Conservation (phyloP, 2,797 vertebrate species). For the Pantherophis alleghaniensis region DNA sequence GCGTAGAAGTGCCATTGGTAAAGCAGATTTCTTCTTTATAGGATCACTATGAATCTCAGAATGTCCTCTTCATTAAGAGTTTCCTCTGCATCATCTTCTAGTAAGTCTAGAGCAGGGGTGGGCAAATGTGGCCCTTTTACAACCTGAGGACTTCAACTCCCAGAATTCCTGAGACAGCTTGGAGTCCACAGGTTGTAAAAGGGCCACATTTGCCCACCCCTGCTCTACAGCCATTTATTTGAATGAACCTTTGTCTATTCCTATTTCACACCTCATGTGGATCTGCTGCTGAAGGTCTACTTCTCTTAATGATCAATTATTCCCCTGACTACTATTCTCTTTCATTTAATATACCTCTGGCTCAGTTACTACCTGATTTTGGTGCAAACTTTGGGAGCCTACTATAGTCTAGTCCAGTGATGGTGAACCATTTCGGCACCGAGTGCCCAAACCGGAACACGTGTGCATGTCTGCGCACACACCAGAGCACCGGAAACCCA, state of each 20-base stretch:
- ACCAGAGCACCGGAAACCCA: no score
- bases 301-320: neutral
- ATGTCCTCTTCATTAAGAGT: neutral
- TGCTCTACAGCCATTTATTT: neutral
- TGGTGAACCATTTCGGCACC: no score
- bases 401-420: neutral
- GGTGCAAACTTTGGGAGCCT: neutral
- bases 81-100: neutral
- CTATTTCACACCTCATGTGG: neutral
- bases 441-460: no score
- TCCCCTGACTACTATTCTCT: neutral
- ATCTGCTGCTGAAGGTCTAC: neutral
- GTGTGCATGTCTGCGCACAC: rapidly evolving
- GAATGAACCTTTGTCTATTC: neutral
- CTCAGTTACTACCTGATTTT: neutral
- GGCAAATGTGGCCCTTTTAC: no score
- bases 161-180: no score
- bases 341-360: neutral
- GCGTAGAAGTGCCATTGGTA: neutral
- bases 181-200: no score
- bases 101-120: neutral
- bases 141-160: no score
- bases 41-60: neutral
- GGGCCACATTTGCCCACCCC: no score
- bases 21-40: neutral